Percentiles rank a stretch among this genome's conserved stretches.
These are phyloP conservation scores for Sepioteuthis lessoniana DNA, from an alignment of 2,888 invertebrate genomes.

Conservation along the genomic window DNA sequence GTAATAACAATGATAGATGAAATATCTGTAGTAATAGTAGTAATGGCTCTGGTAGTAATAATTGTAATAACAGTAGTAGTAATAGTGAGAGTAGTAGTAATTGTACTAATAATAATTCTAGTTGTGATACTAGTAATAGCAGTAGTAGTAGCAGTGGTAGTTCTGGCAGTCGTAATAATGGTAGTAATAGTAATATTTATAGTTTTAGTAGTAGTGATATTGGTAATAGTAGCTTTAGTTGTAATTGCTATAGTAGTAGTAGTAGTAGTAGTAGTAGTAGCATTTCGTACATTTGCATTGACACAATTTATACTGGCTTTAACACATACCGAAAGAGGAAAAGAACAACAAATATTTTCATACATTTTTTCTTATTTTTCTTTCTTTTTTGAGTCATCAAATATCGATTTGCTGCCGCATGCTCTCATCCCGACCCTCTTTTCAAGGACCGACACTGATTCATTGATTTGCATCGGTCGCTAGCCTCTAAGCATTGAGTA, in stretches of 20 bases:
- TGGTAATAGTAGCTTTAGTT: neutral
- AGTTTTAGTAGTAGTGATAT: neutral
- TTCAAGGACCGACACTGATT: too few relatives aligned
- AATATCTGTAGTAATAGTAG: too few relatives aligned
- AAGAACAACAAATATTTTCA: neutral
- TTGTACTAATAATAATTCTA: too few relatives aligned
- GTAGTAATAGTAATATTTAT: neutral
- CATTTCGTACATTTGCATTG: neutral
- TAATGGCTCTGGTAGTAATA: too few relatives aligned
- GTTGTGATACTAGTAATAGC: too few relatives aligned
- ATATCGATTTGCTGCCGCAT: neutral
- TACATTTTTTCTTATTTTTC: neutral
- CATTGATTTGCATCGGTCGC: too few relatives aligned
- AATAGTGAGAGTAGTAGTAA: neutral
- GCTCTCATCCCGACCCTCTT: neutral
- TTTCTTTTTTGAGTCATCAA: neutral
- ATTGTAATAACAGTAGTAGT: neutral
- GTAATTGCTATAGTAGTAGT: neutral
- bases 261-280: neutral
- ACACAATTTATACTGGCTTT: neutral
- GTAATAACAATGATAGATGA: too few relatives aligned
- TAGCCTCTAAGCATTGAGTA: too few relatives aligned
- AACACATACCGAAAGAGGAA: neutral
- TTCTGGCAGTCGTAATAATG: neutral
- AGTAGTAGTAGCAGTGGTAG: neutral